These are phyloP conservation scores for Drosophila hamatofila DNA, from an alignment of 2,888 invertebrate species.

Conservation along the genomic window DNA sequence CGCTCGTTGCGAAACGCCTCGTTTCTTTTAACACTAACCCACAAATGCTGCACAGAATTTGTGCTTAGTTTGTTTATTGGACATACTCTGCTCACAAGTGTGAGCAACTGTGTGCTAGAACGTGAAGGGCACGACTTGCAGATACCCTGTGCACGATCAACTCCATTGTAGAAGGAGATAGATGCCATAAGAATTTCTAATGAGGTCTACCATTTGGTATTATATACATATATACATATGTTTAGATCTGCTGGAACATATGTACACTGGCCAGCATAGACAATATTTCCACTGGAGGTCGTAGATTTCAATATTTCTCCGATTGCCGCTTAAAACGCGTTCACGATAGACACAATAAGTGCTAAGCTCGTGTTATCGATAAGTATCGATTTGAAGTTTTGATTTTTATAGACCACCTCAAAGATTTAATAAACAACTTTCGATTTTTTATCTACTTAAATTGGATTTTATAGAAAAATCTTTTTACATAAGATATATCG, in stretches of 20 bases:
- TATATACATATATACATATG: too few species aligned
- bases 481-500: too few species aligned
- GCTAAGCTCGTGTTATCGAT: not conserved
- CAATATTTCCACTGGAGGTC: too few species aligned
- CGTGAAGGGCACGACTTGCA: not conserved
- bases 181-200: not conserved
- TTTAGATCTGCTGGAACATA: too few species aligned
- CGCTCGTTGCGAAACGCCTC: conserved; percentile 42
- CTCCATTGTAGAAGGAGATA: not conserved
- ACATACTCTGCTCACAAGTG: conserved; percentile 1
- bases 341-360: not conserved
- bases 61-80: not conserved
- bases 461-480: too few species aligned
- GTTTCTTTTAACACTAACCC: conserved; percentile 35
- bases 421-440: too few species aligned
- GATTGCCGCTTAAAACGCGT: not conserved
- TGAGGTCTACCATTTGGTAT: not conserved
- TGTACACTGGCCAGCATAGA: too few species aligned
- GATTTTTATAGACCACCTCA: not conserved
- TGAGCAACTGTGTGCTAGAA: not conserved
- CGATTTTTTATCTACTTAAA: too few species aligned
- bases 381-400: not conserved
- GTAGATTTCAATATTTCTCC: not conserved
- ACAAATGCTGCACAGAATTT: conserved; percentile 17
- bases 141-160: not conserved